These are phyloP conservation scores for Arrhamphus sclerolepis DNA, from an alignment of 2,797 vertebrate genomes.

Conservation along the genomic window DNA sequence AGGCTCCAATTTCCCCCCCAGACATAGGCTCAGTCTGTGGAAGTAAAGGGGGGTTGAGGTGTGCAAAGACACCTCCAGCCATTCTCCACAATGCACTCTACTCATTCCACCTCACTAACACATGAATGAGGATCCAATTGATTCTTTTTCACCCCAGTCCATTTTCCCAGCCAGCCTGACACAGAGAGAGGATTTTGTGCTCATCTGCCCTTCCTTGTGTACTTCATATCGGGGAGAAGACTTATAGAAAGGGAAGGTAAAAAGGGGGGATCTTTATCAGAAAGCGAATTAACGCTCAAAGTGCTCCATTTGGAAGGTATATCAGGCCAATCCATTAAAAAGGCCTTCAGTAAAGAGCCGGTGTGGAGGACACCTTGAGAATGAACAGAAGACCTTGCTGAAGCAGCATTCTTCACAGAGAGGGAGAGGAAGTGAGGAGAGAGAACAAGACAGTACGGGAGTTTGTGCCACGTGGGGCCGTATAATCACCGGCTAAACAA, in stretches of 20 bases:
- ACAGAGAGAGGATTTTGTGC: constrained; percentile 92
- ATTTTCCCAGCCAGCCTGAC: constrained; percentile 75
- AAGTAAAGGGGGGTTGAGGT: constrained; percentile 47
- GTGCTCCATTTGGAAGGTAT: constrained; percentile 99
- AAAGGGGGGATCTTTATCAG: constrained; percentile 94
- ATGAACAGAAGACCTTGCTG: constrained; percentile 99
- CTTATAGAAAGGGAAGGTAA: constrained; percentile 95
- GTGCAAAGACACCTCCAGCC: constrained; percentile 86
- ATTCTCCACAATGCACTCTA: constrained; percentile 89
- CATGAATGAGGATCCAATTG: constrained; percentile 99
- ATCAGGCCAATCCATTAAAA: constrained; percentile 99
- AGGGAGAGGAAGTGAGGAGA: constrained; percentile 48
- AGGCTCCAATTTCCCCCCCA: constrained; percentile 88
- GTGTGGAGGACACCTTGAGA: constrained; percentile 99
- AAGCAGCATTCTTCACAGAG: constrained; percentile 93
- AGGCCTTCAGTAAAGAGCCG: constrained; percentile 94
- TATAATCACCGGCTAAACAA: constrained; percentile 90
- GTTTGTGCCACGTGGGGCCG: constrained; percentile 66
- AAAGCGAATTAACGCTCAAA: constrained; percentile 99
- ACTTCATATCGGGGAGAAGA: constrained; percentile 96
- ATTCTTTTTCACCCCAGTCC: constrained; percentile 87
- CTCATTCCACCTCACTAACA: constrained; percentile 85
- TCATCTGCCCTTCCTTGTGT: constrained; percentile 98
- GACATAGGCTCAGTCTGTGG: constrained; percentile 88
- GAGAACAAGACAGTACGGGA: constrained; percentile 17